A percentile compares a stretch with the other conserved stretches of the same genome.
Evolutionary conservation across 2,888 invertebrate genomes (phyloP).

Genomic region (Lithodes maja): DNA sequence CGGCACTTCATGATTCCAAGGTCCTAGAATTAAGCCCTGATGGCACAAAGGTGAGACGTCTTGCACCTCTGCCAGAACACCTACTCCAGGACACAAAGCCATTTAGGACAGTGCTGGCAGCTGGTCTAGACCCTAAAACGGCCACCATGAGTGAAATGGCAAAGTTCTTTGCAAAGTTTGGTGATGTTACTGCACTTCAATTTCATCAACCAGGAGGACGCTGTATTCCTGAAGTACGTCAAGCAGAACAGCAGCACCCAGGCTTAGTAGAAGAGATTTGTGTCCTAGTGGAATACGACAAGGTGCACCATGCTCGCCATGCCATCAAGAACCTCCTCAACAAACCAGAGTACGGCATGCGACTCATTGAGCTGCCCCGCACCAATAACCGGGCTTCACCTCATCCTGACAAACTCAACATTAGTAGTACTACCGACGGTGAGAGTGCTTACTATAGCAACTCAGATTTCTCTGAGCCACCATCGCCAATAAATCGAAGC

Average conservation of each 20-base stretch:
- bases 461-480: conserved; percentile 65
- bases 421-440: conserved; percentile 35
- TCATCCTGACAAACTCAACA: background rate
- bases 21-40: conserved; percentile 92
- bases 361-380: conserved; percentile 45
- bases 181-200: conserved; percentile 91
- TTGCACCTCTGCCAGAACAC: conserved; percentile 88
- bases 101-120: conserved; percentile 87
- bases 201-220: conserved; percentile 92
- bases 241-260: conserved; percentile 92
- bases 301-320: conserved; percentile 79
- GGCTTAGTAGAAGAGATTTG: conserved; percentile 80
- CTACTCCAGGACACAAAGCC: conserved; percentile 92
- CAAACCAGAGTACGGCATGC: conserved; percentile 45
- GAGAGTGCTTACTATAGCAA: conserved; percentile 69
- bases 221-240: conserved; percentile 91
- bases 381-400: background rate
- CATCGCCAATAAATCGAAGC: conserved; percentile 47
- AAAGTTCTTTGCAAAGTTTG: conserved; percentile 89
- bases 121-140: conserved; percentile 87
- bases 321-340: conserved; percentile 52
- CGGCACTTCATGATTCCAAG: conserved; percentile 84
- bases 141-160: conserved; percentile 93
- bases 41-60: conserved; percentile 90
- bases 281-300: conserved; percentile 75